Base-by-base conservation (phyloP, 2,113 vertebrate species). In the Geococcyx californianus region DNA sequence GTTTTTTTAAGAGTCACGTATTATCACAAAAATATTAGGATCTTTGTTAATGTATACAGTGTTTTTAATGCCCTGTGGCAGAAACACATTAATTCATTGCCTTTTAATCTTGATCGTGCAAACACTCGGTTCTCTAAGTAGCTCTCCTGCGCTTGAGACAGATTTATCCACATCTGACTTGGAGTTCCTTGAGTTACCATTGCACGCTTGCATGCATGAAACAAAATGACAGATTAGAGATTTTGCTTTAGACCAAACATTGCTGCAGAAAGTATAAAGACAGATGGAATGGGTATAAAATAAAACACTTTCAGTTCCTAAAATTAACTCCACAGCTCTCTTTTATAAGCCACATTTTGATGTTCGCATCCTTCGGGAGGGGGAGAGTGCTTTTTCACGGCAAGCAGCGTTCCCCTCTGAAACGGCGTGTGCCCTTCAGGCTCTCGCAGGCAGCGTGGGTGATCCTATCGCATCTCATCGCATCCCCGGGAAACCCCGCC, bases 21-120 rank as follows among this genome's bases (percentile, higher is more conserved):
- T 34, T 24, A 69, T 24, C 40, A 45, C 29, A 77, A 80, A 76
- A 62, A 24, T 31, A 38, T 8, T 64, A 47, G 12, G n/a, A 84
- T 25, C 20, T n/a, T 3, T 63, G 25, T 20, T 40, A 55, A 66
- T 0, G 0, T 28, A 34, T n/a, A 21, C 9, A 18, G 40, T 15
- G 20, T 4, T 83, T 89, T 76, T 69, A 84, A 70, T 19, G 64
- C 17, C 13, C 38, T 29, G 3, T 7, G 45, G 26, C 51, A 83
- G 81, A 75, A 93, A 25, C 9, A 38, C 47, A 49, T 17, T 47
- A 31, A 63, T 70, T 69, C 4, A 4, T 15, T 26, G 28, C 12
- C 26, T 70, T 84, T 80, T 64, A 40, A 45, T 66, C 51, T n/a
- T 28, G 55, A 54, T 70, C 40, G 29, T 34, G 24, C 44, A 54